phyloP scores from a whole-genome alignment of 2,113 vertebrate genomes.

The Bubo bubo region DNA sequence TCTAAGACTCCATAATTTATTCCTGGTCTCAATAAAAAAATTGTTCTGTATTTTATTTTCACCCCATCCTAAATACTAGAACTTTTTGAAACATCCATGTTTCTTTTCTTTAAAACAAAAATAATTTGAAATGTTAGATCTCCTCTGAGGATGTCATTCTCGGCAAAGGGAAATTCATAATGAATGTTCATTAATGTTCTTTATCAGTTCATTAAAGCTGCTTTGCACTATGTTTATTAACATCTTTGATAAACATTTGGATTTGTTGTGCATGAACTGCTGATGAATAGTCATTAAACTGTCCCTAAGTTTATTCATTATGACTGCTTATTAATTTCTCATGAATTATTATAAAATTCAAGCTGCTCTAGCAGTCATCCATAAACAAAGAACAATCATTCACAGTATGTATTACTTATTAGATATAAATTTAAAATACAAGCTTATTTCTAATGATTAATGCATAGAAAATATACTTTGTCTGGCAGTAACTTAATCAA shows the following conservation, averaged over 20 bases:
- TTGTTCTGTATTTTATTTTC: neutral
- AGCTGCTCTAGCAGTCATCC: slow-evolving; percentile 34
- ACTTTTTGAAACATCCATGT: neutral
- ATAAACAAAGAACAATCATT: slow-evolving; percentile 31
- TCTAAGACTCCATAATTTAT: neutral
- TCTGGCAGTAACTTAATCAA: slow-evolving; percentile 1
- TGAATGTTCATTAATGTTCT: slow-evolving; percentile 66
- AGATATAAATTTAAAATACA: slow-evolving; percentile 41
- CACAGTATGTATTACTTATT: slow-evolving; percentile 34
- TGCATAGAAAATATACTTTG: neutral
- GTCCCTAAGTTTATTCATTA: slow-evolving; percentile 70
- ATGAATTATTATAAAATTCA: slow-evolving; percentile 69
- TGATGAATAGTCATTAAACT: slow-evolving; percentile 73
- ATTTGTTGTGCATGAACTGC: slow-evolving; percentile 68
- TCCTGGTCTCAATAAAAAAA: neutral
- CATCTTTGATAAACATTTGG: slow-evolving; percentile 73
- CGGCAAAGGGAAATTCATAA: slow-evolving; percentile 53
- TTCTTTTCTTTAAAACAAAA: neutral
- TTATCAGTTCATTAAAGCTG: slow-evolving; percentile 68
- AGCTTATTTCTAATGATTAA: slow-evolving; percentile 4
- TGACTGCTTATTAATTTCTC: slow-evolving; percentile 67
- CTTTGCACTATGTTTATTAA: slow-evolving; percentile 64
- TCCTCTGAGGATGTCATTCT: neutral
- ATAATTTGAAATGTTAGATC: neutral
- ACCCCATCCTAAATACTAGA: neutral